A percentile compares a stretch with the other conserved stretches of the same genome.
Evolutionary conservation across 2,113 vertebrate genomes (phyloP).

Genomic region (Hassar affinis): DNA sequence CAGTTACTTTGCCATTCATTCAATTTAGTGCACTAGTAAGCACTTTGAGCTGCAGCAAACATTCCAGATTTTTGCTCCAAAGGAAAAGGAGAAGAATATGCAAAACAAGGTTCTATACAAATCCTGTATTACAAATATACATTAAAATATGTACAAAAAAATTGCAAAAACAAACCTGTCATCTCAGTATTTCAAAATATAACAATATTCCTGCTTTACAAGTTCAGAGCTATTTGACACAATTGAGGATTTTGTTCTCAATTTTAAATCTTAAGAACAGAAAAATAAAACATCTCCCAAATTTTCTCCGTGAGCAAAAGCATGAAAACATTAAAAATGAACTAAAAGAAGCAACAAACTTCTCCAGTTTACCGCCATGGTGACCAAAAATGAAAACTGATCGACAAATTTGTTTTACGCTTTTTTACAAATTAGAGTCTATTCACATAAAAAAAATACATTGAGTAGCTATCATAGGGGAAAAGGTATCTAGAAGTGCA

Average conservation of each 20-base stretch:
- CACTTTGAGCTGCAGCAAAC: not conserved
- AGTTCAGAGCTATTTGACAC: not conserved
- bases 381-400: not conserved
- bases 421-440: not conserved
- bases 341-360: not conserved
- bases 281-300: not conserved
- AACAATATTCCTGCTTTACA: not conserved
- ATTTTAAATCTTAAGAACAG: not conserved
- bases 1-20: not conserved
- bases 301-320: not conserved
- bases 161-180: too few species aligned
- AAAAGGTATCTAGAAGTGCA: not conserved
- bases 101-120: not conserved
- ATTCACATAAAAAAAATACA: not conserved
- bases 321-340: not conserved
- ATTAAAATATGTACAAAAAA: conserved; percentile 5
- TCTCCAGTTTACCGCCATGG: not conserved
- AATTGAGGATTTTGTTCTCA: not conserved
- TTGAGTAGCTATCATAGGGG: not conserved
- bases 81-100: too few species aligned
- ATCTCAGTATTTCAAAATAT: not conserved
- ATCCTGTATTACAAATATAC: not conserved
- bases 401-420: too few species aligned
- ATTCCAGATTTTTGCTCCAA: not conserved
- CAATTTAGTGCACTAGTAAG: too few species aligned